Base-by-base conservation (phyloP, 2,113 vertebrate species). In the Clarias batrachus region DNA sequence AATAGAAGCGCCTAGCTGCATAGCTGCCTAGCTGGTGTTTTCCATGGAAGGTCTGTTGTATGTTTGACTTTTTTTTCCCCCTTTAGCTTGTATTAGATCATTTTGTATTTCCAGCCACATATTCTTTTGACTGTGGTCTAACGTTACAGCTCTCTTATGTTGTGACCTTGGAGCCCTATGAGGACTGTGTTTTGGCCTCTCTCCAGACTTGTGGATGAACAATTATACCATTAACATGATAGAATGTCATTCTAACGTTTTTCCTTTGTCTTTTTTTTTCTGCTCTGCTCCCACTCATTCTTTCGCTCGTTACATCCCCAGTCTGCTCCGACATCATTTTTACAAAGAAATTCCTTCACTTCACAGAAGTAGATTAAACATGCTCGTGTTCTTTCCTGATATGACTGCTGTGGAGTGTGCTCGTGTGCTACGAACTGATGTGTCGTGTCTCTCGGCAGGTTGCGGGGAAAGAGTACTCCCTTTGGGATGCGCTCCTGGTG, bases 401-500 rank as follows among this genome's bases (percentile, higher is more conserved):
- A 68, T 88, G 70, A 77, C 87, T 74, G 80, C 87, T 87, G 81
- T 65, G 86, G 85, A 37, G 80, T 82, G 48, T 48, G 30, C 19
- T 21, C 12, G n/a, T 86, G 83, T 70, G 30, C 78, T 86, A 25
- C 81, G 52, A 80, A 33, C 82, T 37, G 87, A 77, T 90, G 87
- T 88, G 82, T 85, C 16, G 4, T 93, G 91, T 93, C 89, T 88
- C 57, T 90, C 89, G 62, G n/a, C 94, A 98, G 97, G 96, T 96
- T 2, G 91, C 90, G 0, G 91, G 91, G 90, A 90, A 71, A 89
- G 88, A 92, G 33, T 97, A 95, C 96, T 97, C 92, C 89, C 89
- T 90, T 87, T 98, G 97, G 96, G 92, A 96, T 86, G 88, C 91
- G 81, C 92, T 97, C 91, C 93, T 92, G 59, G 90, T 98, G 84